These are phyloP conservation scores for Todiramphus saurophagus DNA, from an alignment of 2,113 vertebrate genomes.

Conservation along the genomic window DNA sequence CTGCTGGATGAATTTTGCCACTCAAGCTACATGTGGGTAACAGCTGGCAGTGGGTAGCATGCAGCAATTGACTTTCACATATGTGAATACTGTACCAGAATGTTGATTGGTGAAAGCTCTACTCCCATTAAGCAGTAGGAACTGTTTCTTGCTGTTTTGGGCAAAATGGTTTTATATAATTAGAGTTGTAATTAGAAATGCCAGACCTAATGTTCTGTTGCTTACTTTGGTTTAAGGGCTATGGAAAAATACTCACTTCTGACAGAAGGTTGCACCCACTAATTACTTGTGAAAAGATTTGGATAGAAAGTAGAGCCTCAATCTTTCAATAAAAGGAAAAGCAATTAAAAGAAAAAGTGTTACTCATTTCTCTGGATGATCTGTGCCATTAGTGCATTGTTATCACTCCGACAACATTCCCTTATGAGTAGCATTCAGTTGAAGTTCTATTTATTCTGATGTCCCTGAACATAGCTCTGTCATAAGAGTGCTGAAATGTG, in stretches of 20 bases:
- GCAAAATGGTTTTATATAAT: conserved; percentile 61
- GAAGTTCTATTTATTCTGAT: not conserved
- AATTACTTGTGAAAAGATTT: conserved; percentile 53
- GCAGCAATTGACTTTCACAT: conserved; percentile 54
- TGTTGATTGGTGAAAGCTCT: conserved; percentile 28
- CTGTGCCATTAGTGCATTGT: not conserved
- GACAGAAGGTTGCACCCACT: conserved; percentile 36
- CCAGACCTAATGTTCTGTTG: conserved; percentile 66
- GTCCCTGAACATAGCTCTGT: not conserved
- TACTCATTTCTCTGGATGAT: conserved; percentile 1
- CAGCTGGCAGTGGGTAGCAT: conserved; percentile 26
- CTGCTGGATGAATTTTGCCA: not conserved
- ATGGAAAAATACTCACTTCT: conserved; percentile 46
- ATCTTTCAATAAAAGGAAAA: conserved; percentile 44
- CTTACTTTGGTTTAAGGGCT: conserved; percentile 38
- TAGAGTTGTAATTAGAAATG: conserved; percentile 71
- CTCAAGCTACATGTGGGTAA: conserved; percentile 39
- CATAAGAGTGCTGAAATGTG: not conserved
- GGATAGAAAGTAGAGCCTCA: conserved; percentile 15
- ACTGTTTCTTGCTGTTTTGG: conserved; percentile 54
- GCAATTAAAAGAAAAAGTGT: conserved; percentile 1
- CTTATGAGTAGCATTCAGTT: not conserved
- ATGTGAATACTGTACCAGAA: conserved; percentile 42
- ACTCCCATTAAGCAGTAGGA: conserved; percentile 68
- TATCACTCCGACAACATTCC: not conserved